Conservation (phyloP, 2,113 vertebrate species). For the Micronycteris hirsuta region DNA sequence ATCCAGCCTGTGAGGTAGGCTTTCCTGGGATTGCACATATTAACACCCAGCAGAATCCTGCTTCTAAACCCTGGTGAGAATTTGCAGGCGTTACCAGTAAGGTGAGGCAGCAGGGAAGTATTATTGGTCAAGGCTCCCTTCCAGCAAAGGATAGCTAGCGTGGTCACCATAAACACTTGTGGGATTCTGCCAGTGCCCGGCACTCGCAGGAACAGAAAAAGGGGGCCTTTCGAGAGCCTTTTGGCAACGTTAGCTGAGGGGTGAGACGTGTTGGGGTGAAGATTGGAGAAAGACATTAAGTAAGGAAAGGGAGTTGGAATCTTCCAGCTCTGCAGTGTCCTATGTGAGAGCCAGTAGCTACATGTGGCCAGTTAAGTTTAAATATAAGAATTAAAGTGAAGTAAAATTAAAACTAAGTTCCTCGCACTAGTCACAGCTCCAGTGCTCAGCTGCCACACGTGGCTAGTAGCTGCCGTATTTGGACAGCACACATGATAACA, state of each 20-base stretch:
- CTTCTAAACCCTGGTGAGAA: neutral
- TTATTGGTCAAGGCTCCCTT: neutral
- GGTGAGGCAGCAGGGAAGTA: neutral
- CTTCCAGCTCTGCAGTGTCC: neutral
- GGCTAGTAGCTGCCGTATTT: neutral
- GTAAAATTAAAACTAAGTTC: neutral
- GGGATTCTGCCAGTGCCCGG: neutral
- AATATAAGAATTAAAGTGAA: constrained; percentile 14
- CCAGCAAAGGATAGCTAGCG: neutral
- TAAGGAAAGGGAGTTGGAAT: neutral
- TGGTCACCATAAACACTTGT: neutral
- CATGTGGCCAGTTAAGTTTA: neutral
- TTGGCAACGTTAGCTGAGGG: neutral
- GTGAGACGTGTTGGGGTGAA: neutral
- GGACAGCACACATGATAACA: neutral
- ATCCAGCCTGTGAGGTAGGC: neutral
- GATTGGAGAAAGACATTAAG: neutral
- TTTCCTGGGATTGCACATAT: neutral
- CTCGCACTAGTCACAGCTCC: neutral
- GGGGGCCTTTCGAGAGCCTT: neutral
- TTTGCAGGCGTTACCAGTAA: neutral
- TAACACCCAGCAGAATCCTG: neutral
- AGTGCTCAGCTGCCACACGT: neutral
- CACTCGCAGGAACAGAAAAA: neutral
- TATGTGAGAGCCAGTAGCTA: neutral